Evolutionary conservation across 64 coral and sea anemone species (phyloP), one percentile per base, ranked within the genome.

Genomic region (Astreopora myriophthalma): DNA sequence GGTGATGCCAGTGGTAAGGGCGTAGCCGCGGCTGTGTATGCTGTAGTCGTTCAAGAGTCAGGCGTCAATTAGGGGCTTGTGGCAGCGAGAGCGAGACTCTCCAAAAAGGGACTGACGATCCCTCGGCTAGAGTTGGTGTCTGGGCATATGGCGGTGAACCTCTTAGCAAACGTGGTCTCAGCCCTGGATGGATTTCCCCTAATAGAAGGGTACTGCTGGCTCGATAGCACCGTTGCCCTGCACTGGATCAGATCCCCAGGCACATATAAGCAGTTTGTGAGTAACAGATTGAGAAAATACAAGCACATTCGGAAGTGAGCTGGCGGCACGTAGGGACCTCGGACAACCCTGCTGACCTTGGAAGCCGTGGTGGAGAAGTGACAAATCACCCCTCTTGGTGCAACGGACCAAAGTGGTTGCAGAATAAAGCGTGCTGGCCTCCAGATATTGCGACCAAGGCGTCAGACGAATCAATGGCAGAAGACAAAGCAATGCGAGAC

Each of bases 101-200:
- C 75, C 7, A 79, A 79, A 1, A 46, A 51, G 49, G 38, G 75
- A 55, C 75, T 79, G 8, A 51, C 1, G 49, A 79, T 79, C 49
- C 73, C 73, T 34, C 73, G 73, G 17, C 73, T 75, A 17, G 73
- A 75, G 40, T 44, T 75, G 33, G 73, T 75, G 17, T 75, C 73
- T 36, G 73, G 73, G 17, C 73, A 75, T n/a, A 75, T 75, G 73
- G 28, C 28, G 14, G 75, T 79, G 40, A 79, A 79, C 26, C 75
- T 79, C 44, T 26, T 79, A 42, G 75, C 11, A 34, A 79, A 79
- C 40, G 20, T 79, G 51, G 22, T 23, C 24, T 46, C n/a, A 25
- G 75, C 40, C 0, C 75, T 79, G 40, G 23, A 49, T 25, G 75
- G 75, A 79, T 46, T 79, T 30, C 75, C 5, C 2, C 75, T 79